A percentile compares a stretch with the other conserved stretches of the same genome.
phyloP scores from a whole-genome alignment of 2,888 invertebrate species.

The Odontocolon sp. region DNA sequence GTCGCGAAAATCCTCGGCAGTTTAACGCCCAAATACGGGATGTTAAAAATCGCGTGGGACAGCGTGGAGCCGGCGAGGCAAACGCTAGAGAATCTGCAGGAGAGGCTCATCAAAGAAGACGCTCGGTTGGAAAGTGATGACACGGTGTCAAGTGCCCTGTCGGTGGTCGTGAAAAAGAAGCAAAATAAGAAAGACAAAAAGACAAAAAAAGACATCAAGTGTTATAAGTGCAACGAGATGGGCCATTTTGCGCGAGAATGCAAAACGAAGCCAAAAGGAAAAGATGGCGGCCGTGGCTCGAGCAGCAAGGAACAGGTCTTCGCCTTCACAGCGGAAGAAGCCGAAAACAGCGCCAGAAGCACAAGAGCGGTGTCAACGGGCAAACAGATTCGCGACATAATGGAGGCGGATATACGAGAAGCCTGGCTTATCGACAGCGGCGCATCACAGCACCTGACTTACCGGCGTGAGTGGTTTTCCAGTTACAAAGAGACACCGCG shows the following conservation, averaged over 20 bases:
- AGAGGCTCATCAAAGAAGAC: constrained; percentile 59
- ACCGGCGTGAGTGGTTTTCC: constrained; percentile 45
- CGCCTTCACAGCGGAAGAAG: constrained; percentile 40
- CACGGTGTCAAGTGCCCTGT: constrained; percentile 32
- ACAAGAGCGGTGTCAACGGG: constrained; percentile 7
- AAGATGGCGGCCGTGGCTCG: not conserved
- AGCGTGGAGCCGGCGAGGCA: constrained; percentile 55
- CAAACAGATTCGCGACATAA: not conserved
- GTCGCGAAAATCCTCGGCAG: constrained; percentile 64
- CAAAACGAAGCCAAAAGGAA: constrained; percentile 48
- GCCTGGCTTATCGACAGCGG: constrained; percentile 61
- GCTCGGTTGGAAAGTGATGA: constrained; percentile 38
- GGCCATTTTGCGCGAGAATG: constrained; percentile 60
- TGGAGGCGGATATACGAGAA: constrained; percentile 48
- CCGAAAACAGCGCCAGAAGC: not conserved
- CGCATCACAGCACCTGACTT: constrained; percentile 54
- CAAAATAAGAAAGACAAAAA: constrained; percentile 3
- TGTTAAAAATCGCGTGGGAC: constrained; percentile 61
- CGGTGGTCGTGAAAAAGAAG: constrained; percentile 33
- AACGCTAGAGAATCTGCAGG: constrained; percentile 56
- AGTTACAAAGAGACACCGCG: not conserved
- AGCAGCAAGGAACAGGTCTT: constrained; percentile 18
- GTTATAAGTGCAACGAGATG: constrained; percentile 47
- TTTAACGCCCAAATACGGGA: constrained; percentile 56
- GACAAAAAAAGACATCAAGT: constrained; percentile 42